A percentile compares a stretch with the other conserved stretches of the same genome.
These are phyloP conservation scores for Norana najaformis DNA, from an alignment of 2,888 invertebrate species.

Conservation along the genomic window DNA sequence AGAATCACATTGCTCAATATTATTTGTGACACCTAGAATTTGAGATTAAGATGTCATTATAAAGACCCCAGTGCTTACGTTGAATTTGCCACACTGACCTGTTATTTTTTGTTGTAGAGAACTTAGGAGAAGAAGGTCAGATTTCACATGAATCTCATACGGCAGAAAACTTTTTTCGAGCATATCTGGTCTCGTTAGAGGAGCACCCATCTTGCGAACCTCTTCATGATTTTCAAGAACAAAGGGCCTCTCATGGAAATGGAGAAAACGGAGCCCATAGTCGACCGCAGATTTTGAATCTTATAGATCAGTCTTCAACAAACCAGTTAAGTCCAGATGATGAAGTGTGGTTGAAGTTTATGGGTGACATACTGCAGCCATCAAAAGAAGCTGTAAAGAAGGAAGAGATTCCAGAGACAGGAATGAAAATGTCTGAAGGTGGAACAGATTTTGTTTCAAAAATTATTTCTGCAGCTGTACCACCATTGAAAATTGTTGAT, in stretches of 20 bases:
- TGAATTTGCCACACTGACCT: background rate
- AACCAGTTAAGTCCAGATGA: conserved; percentile 16
- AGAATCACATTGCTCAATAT: background rate
- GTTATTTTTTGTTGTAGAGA: background rate
- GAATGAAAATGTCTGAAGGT: background rate
- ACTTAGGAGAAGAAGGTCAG: background rate
- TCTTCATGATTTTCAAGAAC: background rate
- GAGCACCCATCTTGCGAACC: background rate
- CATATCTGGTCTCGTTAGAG: background rate
- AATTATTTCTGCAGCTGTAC: background rate
- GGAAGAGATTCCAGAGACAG: background rate
- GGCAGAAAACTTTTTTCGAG: conserved; percentile 3
- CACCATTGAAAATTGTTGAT: background rate
- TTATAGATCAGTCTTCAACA: background rate
- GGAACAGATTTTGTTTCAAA: background rate
- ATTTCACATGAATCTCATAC: conserved; percentile 10
- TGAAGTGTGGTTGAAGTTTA: conserved; percentile 25
- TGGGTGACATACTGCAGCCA: conserved; percentile 17
- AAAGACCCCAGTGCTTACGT: background rate
- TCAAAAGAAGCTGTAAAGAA: background rate
- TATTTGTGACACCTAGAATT: background rate
- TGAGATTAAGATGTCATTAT: background rate
- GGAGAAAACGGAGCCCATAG: background rate
- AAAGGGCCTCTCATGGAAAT: background rate
- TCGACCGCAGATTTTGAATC: conserved; percentile 1